Percentiles rank a stretch among this genome's conserved stretches.
phyloP scores from a whole-genome alignment of 2,797 vertebrate genomes.

The Sebastes trivittatus region DNA sequence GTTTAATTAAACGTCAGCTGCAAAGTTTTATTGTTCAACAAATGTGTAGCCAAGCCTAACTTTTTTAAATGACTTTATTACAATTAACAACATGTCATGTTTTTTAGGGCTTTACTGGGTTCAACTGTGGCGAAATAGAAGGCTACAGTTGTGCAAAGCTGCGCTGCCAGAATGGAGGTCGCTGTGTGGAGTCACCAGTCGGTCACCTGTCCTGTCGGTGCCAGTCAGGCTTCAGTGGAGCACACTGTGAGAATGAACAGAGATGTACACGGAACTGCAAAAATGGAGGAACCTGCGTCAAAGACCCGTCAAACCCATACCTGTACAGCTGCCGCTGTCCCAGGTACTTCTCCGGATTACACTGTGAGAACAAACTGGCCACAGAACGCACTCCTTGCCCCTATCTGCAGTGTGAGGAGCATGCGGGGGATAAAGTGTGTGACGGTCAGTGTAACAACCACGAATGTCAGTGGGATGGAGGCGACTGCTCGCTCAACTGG shows the following conservation, averaged over 20 bases:
- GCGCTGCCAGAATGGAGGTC: conserved; percentile 87
- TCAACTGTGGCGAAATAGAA: conserved; percentile 86
- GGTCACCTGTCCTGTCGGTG: conserved; percentile 85
- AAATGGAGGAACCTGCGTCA: conserved; percentile 88
- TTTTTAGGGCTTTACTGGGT: conserved; percentile 88
- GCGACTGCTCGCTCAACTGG: conserved; percentile 91
- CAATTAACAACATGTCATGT: neutral
- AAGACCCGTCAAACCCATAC: conserved; percentile 76
- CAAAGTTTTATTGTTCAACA: neutral
- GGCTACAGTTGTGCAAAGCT: conserved; percentile 86
- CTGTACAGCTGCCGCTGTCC: conserved; percentile 85
- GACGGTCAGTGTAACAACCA: conserved; percentile 89
- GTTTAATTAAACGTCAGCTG: neutral
- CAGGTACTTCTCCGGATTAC: conserved; percentile 75
- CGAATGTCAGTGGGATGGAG: conserved; percentile 92
- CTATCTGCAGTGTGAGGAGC: conserved; percentile 76
- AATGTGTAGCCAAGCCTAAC: neutral
- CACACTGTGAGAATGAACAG: conserved; percentile 76
- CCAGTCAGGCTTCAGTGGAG: conserved; percentile 81
- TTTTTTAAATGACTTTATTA: neutral
- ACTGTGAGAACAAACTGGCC: conserved; percentile 74
- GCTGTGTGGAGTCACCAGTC: conserved; percentile 76
- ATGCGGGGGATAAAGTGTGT: conserved; percentile 84
- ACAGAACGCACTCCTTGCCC: conserved; percentile 41
- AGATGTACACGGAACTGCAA: conserved; percentile 83